Percentiles rank a stretch among this genome's conserved stretches.
These are phyloP conservation scores for Synergus japonicus DNA, from an alignment of 2,888 invertebrate genomes.

Conservation along the genomic window DNA sequence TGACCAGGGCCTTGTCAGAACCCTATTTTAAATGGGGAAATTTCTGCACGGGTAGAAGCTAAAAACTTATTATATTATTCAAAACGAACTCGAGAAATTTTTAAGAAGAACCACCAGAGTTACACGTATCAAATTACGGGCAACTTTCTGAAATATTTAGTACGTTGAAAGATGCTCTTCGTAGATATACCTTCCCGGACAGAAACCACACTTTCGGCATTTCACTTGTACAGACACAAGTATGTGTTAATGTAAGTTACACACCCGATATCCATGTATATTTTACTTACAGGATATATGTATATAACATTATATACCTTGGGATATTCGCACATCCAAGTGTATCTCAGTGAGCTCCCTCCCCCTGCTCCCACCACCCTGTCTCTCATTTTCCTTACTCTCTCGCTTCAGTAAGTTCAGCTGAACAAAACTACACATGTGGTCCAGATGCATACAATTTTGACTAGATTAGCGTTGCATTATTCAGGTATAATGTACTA, in stretches of 20 bases:
- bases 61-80: constrained; percentile 7
- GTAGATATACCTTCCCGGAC: constrained; percentile 47
- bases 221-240: constrained; percentile 7
- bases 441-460: constrained; percentile 73
- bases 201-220: constrained; percentile 50
- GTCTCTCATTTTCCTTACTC: constrained; percentile 29
- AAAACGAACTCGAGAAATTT: background rate
- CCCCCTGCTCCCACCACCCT: background rate
- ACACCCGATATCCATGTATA: background rate
- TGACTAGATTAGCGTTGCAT: constrained; percentile 75
- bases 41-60: too few species aligned
- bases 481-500: constrained; percentile 75
- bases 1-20: too few species aligned
- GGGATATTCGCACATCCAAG: background rate
- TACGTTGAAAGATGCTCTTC: constrained; percentile 61
- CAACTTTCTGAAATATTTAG: constrained; percentile 64
- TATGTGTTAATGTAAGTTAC: constrained; percentile 10
- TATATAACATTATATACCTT: background rate
- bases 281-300: constrained; percentile 1
- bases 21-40: too few species aligned
- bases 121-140: constrained; percentile 4
- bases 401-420: constrained; percentile 48
- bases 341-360: background rate
- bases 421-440: constrained; percentile 66
- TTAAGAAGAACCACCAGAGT: background rate